These are phyloP conservation scores for Myathropa florea DNA, from an alignment of 2,888 invertebrate species.

Conservation along the genomic window DNA sequence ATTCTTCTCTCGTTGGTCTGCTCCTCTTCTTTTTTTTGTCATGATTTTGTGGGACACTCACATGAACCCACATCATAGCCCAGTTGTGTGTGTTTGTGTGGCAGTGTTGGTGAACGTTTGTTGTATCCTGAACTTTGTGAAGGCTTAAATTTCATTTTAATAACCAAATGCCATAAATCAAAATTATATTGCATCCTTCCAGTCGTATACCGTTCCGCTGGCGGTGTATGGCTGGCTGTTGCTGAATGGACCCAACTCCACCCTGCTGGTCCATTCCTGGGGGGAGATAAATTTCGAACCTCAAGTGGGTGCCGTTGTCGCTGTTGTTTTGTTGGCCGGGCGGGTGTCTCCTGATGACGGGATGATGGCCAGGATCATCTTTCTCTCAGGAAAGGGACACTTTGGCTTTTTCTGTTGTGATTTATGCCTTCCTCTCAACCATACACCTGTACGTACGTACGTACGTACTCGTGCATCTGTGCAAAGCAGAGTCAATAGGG, in stretches of 20 bases:
- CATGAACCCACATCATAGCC: conserved; percentile 56
- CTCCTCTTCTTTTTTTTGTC: conserved; percentile 21
- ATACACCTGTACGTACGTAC: conserved; percentile 29
- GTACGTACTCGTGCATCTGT: not conserved
- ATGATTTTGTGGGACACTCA: conserved; percentile 42
- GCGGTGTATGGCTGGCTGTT: conserved; percentile 9
- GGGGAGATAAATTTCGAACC: conserved; percentile 48
- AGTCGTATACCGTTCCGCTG: conserved; percentile 10
- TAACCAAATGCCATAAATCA: conserved; percentile 79
- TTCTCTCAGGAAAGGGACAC: conserved; percentile 45
- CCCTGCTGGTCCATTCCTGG: not conserved
- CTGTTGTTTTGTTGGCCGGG: conserved; percentile 47
- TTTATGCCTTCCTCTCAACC: conserved; percentile 45
- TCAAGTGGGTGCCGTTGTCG: conserved; percentile 52
- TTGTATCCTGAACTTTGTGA: conserved; percentile 21
- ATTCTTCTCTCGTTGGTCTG: not conserved
- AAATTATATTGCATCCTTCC: conserved; percentile 72
- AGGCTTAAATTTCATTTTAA: conserved; percentile 74
- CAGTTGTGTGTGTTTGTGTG: conserved; percentile 8
- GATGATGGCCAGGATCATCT: conserved; percentile 67
- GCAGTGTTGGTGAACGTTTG: not conserved
- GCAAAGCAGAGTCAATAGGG: conserved; percentile 43
- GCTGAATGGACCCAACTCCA: not conserved
- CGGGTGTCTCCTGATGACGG: conserved; percentile 13
- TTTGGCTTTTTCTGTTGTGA: conserved; percentile 41